These are phyloP conservation scores for Pterophyllum scalare DNA, from an alignment of 2,113 vertebrate species.

Conservation along the genomic window DNA sequence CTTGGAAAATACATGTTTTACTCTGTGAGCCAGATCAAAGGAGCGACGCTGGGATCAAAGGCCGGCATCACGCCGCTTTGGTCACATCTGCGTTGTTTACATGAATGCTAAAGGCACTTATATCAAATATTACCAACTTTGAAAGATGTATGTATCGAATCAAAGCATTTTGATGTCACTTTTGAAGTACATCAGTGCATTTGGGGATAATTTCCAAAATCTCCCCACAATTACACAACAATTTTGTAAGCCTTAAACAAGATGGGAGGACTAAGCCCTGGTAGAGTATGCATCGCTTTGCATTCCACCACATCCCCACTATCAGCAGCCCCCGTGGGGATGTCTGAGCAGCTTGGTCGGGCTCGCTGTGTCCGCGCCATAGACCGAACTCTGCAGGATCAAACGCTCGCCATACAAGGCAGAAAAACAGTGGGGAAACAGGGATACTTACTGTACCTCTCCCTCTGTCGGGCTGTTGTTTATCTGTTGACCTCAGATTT, in stretches of 20 bases:
- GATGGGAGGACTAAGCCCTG: constrained; percentile 61
- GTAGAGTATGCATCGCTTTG: constrained; percentile 57
- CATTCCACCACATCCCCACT: constrained; percentile 32
- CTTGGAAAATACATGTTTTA: constrained; percentile 82
- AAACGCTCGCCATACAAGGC: constrained; percentile 41
- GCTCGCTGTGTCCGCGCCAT: constrained; percentile 17
- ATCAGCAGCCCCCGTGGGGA: constrained; percentile 64
- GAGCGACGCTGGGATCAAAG: constrained; percentile 81
- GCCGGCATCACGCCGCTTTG: constrained; percentile 73
- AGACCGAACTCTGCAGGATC: constrained; percentile 48
- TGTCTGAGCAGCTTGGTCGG: constrained; percentile 32
- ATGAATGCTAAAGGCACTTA: constrained; percentile 84
- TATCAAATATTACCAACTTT: constrained; percentile 83
- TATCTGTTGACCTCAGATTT: constrained; percentile 66
- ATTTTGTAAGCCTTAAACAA: constrained; percentile 78
- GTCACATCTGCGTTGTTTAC: constrained; percentile 86
- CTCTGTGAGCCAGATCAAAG: constrained; percentile 82
- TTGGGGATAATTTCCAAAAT: constrained; percentile 78
- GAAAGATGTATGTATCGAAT: constrained; percentile 84
- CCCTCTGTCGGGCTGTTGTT: constrained; percentile 44
- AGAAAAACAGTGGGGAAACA: constrained; percentile 1
- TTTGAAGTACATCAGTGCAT: constrained; percentile 83
- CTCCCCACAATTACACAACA: constrained; percentile 78
- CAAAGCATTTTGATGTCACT: constrained; percentile 83
- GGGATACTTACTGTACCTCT: constrained; percentile 7